These are phyloP conservation scores for Passer montanus DNA, from an alignment of 2,113 vertebrate genomes.

Conservation along the genomic window DNA sequence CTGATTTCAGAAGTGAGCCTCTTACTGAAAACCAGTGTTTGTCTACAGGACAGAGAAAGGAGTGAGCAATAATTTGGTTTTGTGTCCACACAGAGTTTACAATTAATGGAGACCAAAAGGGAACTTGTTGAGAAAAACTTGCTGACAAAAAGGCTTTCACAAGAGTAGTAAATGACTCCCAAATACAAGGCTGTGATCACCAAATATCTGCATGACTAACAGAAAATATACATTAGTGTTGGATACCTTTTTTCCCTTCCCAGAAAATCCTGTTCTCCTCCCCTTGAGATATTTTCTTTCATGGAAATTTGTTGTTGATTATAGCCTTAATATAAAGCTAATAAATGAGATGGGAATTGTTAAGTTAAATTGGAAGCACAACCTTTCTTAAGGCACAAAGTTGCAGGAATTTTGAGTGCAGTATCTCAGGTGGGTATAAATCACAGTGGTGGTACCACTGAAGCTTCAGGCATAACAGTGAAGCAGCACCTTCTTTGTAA, in stretches of 20 bases:
- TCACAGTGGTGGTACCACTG: not conserved
- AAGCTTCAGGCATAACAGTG: not conserved
- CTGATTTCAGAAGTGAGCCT: conserved; percentile 18
- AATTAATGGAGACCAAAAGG: not conserved
- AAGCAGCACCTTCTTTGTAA: not conserved
- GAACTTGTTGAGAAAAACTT: not conserved
- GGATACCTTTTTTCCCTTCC: not conserved
- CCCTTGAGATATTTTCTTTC: not conserved
- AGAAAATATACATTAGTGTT: not conserved
- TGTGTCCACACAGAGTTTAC: not conserved
- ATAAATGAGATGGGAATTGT: not conserved
- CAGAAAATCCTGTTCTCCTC: not conserved
- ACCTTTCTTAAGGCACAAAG: not conserved
- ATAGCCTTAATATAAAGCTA: not conserved
- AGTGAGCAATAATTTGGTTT: not conserved
- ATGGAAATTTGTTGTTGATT: not conserved
- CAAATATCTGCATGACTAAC: not conserved
- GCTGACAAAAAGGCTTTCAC: not conserved
- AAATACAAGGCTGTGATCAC: not conserved
- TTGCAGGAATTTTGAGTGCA: not conserved
- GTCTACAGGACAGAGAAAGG: conserved; percentile 38
- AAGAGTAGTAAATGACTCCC: not conserved
- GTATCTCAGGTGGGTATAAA: not conserved
- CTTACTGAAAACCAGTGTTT: conserved; percentile 45
- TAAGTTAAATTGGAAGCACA: not conserved